These are phyloP conservation scores for Ernsta delagoae DNA, from an alignment of 2,888 invertebrate genomes.

Conservation along the genomic window DNA sequence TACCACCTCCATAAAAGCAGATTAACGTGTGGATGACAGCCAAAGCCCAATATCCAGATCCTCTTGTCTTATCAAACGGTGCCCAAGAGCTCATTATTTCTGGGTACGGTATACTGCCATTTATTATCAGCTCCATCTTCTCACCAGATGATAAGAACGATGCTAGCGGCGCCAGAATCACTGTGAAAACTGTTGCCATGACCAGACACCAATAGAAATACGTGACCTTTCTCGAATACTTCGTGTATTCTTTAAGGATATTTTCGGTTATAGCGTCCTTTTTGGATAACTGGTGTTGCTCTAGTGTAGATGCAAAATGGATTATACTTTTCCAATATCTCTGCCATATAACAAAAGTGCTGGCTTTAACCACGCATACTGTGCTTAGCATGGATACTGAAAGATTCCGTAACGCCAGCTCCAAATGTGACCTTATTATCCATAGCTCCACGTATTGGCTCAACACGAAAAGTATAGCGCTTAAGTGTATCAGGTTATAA, in stretches of 20 bases:
- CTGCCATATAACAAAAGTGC: constrained; percentile 65
- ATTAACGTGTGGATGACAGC: constrained; percentile 57
- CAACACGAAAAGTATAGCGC: constrained; percentile 59
- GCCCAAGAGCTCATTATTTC: constrained; percentile 75
- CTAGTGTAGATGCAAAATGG: constrained; percentile 58
- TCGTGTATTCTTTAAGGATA: constrained; percentile 58
- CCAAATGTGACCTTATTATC: constrained; percentile 57
- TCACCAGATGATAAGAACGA: constrained; percentile 54
- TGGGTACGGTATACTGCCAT: constrained; percentile 60
- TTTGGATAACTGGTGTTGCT: constrained; percentile 54
- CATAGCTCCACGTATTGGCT: constrained; percentile 71
- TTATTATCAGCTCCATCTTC: constrained; percentile 48
- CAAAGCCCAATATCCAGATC: constrained; percentile 61
- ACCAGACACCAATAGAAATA: constrained; percentile 67
- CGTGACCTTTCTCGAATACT: constrained; percentile 64
- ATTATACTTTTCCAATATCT: constrained; percentile 60
- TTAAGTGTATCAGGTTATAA: constrained; percentile 55
- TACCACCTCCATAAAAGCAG: constrained; percentile 69
- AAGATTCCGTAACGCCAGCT: constrained; percentile 64
- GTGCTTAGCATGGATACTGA: constrained; percentile 69
- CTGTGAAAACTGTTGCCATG: constrained; percentile 60
- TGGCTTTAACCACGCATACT: constrained; percentile 65
- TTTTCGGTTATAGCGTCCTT: constrained; percentile 47
- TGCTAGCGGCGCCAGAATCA: constrained; percentile 63
- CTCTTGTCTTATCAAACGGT: constrained; percentile 63